Conservation (phyloP, 2,113 vertebrate genomes). For the Ibidorhyncha struthersii region DNA sequence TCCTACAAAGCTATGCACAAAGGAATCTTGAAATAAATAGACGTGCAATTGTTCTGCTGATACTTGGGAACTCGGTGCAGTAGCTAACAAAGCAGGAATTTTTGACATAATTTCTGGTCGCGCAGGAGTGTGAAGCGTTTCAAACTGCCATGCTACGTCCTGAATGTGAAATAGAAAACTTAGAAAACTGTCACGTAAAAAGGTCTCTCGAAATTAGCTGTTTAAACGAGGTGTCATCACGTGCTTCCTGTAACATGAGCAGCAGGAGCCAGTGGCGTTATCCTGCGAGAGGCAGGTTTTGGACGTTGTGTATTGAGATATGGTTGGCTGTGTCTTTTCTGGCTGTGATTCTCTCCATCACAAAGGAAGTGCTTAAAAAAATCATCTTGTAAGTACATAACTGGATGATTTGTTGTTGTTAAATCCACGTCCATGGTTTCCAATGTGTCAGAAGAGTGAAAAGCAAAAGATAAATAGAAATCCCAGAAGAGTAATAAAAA, state of each 20-base stretch:
- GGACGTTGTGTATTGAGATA: fast-evolving
- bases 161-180: neutral
- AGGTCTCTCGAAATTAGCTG: neutral
- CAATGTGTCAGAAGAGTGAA: neutral
- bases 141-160: neutral
- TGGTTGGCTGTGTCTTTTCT: neutral
- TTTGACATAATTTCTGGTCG: neutral
- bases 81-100: neutral
- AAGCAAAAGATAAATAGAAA: neutral
- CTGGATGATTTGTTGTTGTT: neutral
- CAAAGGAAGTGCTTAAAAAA: neutral
- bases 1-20: too few relatives aligned
- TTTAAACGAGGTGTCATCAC: fast-evolving
- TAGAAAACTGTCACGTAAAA: neutral
- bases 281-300: neutral
- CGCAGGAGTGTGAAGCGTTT: neutral
- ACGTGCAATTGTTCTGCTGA: too few relatives aligned
- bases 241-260: neutral
- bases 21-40: too few relatives aligned
- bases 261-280: neutral
- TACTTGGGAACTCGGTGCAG: too few relatives aligned
- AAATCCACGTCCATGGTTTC: neutral
- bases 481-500: neutral
- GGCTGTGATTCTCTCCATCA: too few relatives aligned
- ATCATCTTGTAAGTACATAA: neutral